phyloP scores from a whole-genome alignment of 2,797 vertebrate genomes.

The Megaceryle alcyon region DNA sequence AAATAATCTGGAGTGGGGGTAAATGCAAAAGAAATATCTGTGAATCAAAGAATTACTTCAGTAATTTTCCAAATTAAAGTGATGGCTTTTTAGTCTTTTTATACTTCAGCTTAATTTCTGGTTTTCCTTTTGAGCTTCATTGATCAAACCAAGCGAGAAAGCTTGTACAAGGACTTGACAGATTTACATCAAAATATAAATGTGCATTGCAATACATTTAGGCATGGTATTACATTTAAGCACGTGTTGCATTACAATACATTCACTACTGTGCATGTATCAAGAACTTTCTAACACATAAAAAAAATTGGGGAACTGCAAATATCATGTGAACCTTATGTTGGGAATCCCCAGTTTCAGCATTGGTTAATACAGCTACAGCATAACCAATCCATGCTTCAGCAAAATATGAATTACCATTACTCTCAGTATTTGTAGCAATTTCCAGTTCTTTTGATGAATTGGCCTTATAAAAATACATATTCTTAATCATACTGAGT shows the following conservation, averaged over 20 bases:
- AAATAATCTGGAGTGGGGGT: neutral
- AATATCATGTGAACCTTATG: neutral
- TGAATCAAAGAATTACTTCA: neutral
- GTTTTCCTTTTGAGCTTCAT: neutral
- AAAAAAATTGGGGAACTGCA: neutral
- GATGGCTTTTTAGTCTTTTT: neutral
- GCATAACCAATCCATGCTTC: neutral
- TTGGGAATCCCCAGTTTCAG: neutral
- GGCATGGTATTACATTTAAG: neutral
- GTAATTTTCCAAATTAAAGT: constrained; percentile 12
- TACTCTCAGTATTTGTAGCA: neutral
- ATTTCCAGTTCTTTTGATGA: constrained; percentile 12
- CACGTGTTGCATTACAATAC: accelerated
- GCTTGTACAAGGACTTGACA: neutral
- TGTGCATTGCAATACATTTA: neutral
- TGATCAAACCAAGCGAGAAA: neutral
- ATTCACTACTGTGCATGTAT: neutral
- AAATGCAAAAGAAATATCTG: constrained; percentile 37
- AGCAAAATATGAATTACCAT: neutral
- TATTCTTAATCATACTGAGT: neutral
- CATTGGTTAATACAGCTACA: neutral
- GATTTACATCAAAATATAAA: neutral
- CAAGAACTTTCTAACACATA: neutral
- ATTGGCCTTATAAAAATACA: neutral
- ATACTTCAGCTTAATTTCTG: neutral